Percentiles rank a stretch among this genome's conserved stretches.
These are phyloP conservation scores for Sebastes taczanowskii DNA, from an alignment of 2,797 vertebrate species.

Conservation along the genomic window DNA sequence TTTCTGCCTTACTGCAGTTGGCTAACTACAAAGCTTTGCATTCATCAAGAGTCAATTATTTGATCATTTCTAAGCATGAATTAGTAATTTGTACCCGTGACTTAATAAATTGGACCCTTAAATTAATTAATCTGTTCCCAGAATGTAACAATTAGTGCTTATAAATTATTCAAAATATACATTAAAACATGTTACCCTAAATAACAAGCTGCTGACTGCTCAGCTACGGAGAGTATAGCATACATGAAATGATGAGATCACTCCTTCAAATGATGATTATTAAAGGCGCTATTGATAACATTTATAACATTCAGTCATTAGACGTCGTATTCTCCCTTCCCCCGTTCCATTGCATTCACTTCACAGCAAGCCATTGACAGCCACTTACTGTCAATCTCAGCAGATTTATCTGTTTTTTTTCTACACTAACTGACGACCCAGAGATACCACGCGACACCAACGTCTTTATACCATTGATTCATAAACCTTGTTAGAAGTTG, in stretches of 20 bases:
- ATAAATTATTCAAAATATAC: slow-evolving; percentile 1
- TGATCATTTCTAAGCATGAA: slow-evolving; percentile 7
- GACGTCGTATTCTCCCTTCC: too few relatives aligned
- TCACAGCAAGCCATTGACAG: too few relatives aligned
- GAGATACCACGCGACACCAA: too few relatives aligned
- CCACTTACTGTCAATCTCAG: too few relatives aligned
- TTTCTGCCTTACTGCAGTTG: neutral
- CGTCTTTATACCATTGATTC: too few relatives aligned
- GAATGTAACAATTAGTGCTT: slow-evolving; percentile 11
- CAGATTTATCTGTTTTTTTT: too few relatives aligned
- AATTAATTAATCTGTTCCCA: neutral
- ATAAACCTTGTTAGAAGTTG: too few relatives aligned
- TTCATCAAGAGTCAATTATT: slow-evolving; percentile 5
- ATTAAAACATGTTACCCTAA: neutral
- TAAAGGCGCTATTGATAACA: neutral
- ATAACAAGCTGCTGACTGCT: neutral
- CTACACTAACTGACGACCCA: too few relatives aligned
- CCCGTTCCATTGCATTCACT: too few relatives aligned
- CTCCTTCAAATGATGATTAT: neutral
- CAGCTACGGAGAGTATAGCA: neutral
- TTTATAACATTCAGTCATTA: too few relatives aligned
- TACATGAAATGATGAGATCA: neutral
- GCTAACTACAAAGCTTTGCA: neutral
- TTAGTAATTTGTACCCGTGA: slow-evolving; percentile 5
- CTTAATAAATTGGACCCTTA: neutral